These are phyloP conservation scores for Candidula unifasciata DNA, from an alignment of 2,888 invertebrate genomes.

Conservation along the genomic window DNA sequence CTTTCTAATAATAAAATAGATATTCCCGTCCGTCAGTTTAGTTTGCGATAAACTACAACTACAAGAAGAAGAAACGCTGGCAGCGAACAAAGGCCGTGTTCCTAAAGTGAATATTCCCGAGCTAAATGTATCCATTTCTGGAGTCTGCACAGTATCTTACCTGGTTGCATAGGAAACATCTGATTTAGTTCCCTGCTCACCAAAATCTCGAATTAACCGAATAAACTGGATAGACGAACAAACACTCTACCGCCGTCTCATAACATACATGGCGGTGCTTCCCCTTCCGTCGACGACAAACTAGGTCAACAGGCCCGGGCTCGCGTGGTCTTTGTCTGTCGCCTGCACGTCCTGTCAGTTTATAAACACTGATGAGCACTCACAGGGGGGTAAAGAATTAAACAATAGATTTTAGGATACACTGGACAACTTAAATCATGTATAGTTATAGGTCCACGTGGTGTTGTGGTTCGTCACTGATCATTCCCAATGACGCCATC, in stretches of 20 bases:
- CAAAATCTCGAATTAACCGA: neutral
- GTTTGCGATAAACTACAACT: too few species aligned
- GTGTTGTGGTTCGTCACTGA: too few species aligned
- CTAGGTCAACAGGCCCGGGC: slow-evolving; percentile 20
- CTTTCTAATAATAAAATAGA: neutral
- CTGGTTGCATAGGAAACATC: slow-evolving; percentile 52
- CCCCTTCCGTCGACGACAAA: slow-evolving; percentile 37
- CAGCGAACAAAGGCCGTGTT: neutral
- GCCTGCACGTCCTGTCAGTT: neutral
- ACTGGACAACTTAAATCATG: too few species aligned
- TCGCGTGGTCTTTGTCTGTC: neutral
- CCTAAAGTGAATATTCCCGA: neutral
- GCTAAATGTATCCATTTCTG: too few species aligned
- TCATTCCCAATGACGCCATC: too few species aligned
- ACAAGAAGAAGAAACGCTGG: neutral
- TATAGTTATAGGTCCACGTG: too few species aligned
- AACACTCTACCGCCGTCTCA: slow-evolving; percentile 35
- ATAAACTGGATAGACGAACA: too few species aligned
- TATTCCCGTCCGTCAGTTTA: neutral
- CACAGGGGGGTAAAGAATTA: too few species aligned
- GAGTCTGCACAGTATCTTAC: slow-evolving; percentile 12
- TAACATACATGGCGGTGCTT: slow-evolving; percentile 48
- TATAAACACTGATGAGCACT: too few species aligned
- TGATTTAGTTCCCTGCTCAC: slow-evolving; percentile 33
- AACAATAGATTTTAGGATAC: too few species aligned